Base-by-base conservation (phyloP, 2,797 vertebrate genomes). In the Salmo trutta region DNA sequence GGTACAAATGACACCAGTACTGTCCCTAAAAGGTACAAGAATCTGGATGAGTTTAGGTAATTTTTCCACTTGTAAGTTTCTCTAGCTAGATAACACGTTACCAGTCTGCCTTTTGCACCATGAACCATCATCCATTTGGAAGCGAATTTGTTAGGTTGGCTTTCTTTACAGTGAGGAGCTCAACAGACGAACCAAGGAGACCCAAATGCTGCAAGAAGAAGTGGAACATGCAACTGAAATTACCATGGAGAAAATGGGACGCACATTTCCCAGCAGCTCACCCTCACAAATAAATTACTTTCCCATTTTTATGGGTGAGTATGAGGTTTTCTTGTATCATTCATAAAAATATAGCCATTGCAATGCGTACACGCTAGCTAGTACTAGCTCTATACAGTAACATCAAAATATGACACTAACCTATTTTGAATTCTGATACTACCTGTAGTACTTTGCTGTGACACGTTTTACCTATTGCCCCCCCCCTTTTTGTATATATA, bases 151-250 rank as follows among this genome's bases (percentile, higher is more conserved):
- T 41, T 70, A 19, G 33, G 64, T 70, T 41, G 3, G 21, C n/a
- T 70, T 41, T n/a, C 19, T 92, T 89, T 31, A 75, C 83, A 95
- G 95, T 76, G 84, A 94, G 78, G 90, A 94, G 75, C 89, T 93
- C 53, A 85, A 91, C 71, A 90, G 86, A 68, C 82, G 91, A 83
- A 92, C 90, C 19, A 88, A 82, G 79, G 92, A 95, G 84, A 91
- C 90, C 19, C 88, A 93, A 77, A 84, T 83, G 84, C 89, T 95
- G 47, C 91, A 93, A 75, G 87, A 93, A 81, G 93, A 95, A 79
- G 82, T 94, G 62, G 92, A 94, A 88, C 82, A 87, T 79, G 91
- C 88, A 68, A 90, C 91, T 67, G 92, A 87, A 84, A 81, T 88
- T 53, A 90, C 91, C 1, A 88, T 93, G 88, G 91, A 95, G 84